Evolutionary conservation across 2,113 vertebrate genomes (phyloP), one percentile per base, ranked within the genome.

Genomic region (Notothenia rossii): DNA sequence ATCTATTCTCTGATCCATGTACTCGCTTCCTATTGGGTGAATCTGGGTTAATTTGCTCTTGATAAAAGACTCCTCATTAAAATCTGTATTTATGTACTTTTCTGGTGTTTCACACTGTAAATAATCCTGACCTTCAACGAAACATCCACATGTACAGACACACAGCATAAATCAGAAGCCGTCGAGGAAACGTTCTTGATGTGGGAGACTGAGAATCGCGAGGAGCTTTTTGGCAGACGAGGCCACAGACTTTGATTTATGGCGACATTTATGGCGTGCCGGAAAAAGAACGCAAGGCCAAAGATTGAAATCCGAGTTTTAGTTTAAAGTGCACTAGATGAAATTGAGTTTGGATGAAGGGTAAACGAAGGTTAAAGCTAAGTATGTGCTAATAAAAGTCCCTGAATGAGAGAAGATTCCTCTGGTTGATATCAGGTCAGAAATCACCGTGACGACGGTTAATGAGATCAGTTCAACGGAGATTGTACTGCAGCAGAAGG

Each of bases 201-300:
- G 43, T 25, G n/a, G 36, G 68, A 55, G 45, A 73, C 6, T 22
- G 53, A 60, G 55, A 45, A 58, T 45, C 2, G 67, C 13, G 2
- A 49, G 33, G 17, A 56, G 82, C 67, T 76, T 84, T 29, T 83
- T 79, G 76, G 79, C 68, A 82, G 36, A 40, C 36, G 72, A 68
- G 25, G 80, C 46, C 58, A 13, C 7, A 50, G 64, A 83, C 79
- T 76, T 79, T 87, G 90, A 92, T 90, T 87, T 68, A 85, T 46
- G 65, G 68, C 40, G 63, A 81, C 83, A 56, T 87, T 87, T 87
- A 84, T 63, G 49, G 46, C 2, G 40, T 40, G 59, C 1, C 14
- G 45, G 71, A 61, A 53, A 48, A 20, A 48, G 73, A 78, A 62
- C 15, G 49, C 45, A 0, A 0, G 45, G 69, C n/a, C 75, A 51